These are phyloP conservation scores for Papilio helenus DNA, from an alignment of 1,140 invertebrate genomes.

Conservation along the genomic window DNA sequence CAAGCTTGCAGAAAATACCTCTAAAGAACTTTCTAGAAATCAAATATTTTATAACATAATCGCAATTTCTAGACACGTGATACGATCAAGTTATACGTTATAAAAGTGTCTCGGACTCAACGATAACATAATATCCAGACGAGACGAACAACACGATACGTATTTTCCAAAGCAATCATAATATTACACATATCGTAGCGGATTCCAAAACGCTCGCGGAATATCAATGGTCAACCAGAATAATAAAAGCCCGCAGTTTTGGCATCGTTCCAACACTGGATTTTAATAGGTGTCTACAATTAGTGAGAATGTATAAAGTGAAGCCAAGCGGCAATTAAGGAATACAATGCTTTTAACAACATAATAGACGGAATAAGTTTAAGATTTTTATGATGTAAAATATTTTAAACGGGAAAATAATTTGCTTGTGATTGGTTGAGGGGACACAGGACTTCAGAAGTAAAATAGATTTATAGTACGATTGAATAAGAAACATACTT, in stretches of 20 bases:
- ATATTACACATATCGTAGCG: conserved; percentile 12
- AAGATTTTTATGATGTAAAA: not conserved
- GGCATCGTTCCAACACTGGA: conserved; percentile 6
- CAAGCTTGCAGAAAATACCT: not conserved
- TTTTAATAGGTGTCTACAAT: conserved; percentile 28
- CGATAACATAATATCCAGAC: conserved; percentile 6
- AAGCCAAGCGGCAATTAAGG: conserved; percentile 23
- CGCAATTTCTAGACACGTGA: not conserved
- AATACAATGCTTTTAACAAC: conserved; percentile 21
- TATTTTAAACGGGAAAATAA: not conserved
- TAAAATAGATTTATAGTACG: too few species aligned
- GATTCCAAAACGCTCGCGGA: conserved; percentile 22
- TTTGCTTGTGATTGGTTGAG: too few species aligned
- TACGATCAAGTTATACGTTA: conserved; percentile 12
- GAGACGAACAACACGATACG: conserved; percentile 4
- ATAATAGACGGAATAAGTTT: not conserved
- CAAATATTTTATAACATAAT: not conserved
- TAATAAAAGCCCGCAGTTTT: conserved; percentile 14
- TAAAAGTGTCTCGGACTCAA: not conserved
- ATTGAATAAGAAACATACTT: too few species aligned
- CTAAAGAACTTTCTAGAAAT: not conserved
- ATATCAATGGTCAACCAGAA: conserved; percentile 24
- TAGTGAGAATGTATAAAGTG: conserved; percentile 27
- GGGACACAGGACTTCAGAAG: too few species aligned
- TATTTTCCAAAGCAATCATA: conserved; percentile 25